phyloP scores from a whole-genome alignment of 92 coral and sea anemone species.

The Siderastrea siderea region DNA sequence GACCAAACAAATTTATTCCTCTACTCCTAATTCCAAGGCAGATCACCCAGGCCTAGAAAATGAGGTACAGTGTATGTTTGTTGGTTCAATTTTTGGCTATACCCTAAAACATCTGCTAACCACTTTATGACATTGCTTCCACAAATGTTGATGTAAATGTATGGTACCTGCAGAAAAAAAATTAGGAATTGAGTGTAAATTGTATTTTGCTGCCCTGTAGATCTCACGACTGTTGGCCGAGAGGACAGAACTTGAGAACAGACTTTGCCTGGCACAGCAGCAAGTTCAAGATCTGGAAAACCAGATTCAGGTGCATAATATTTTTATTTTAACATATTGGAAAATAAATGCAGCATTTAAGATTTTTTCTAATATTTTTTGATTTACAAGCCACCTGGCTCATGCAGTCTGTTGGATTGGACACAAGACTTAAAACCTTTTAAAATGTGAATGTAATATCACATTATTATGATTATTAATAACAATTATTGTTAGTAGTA shows the following conservation, averaged over 20 bases:
- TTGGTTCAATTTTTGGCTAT: no score
- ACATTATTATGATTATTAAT: no score
- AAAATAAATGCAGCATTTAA: background rate
- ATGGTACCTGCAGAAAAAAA: background rate
- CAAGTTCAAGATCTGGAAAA: slow-evolving; percentile 25
- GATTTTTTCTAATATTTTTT: background rate
- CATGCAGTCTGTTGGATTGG: no score
- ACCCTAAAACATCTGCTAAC: background rate
- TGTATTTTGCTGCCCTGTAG: background rate
- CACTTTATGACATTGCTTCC: background rate
- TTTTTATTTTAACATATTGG: background rate
- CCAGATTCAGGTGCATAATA: slow-evolving; percentile 10
- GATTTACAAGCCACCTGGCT: no score
- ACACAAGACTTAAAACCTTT: no score
- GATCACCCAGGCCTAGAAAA: background rate
- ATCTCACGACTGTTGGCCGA: slow-evolving; percentile 21
- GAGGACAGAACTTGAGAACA: slow-evolving; percentile 33
- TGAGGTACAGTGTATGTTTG: slow-evolving; percentile 6
- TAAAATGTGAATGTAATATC: no score
- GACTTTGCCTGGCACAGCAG: slow-evolving; percentile 8
- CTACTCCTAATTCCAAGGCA: slow-evolving; percentile 23
- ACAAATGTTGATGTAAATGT: background rate
- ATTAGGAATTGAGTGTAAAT: no score
- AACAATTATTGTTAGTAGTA: no score
- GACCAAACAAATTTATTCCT: slow-evolving; percentile 1